Evolutionary conservation across 2,888 invertebrate species (phyloP), one percentile per base, ranked within the genome.

Genomic region (Dendrolimus pini): DNA sequence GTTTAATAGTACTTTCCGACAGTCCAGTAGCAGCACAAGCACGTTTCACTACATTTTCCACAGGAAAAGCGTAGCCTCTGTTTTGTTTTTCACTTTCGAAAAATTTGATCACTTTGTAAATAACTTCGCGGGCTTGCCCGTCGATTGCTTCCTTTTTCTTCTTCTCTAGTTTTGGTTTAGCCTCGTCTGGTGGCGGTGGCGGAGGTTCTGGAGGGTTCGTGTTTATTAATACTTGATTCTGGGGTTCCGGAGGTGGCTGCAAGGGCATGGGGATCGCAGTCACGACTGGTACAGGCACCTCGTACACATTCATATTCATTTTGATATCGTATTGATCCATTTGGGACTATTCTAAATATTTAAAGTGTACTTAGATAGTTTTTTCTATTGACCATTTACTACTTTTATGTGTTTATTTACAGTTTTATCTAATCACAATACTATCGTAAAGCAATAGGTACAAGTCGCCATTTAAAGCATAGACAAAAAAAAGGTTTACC

Each of bases 11-110:
- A 56, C 89, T 89, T 64, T 89, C 89, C 0, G 89, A 89, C 0
- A 89, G 62, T 0, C 89, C 89, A 1, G 89, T 89, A 0, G 89
- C 89, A 0, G 89, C 89, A 53, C 89, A 89, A 0, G 89, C 86
- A 2, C 89, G 68, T 65, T 90, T 89, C 0, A 89, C 85, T 1
- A 89, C 89, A 61, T 89, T 89, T 64, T 90, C 89, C 0, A 89
- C 89, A 0, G 89, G 89, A 65, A 83, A 89, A 1, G 88, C 82
- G 61, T 89, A 89, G 53, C 89, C 89, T 65, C 88, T 80, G 18
- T 87, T 89, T 63, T 85, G 85, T 80, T 89, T 89, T 77, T 89
- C 89, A 59, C 88, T 89, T 63, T 89, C 89, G 64, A 89, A 89
- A 65, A 89, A 89, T 65, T 88, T 89, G 14, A 89, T 89, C 14